Percentiles rank a stretch among this genome's conserved stretches.
Conservation (phyloP, 2,113 vertebrate genomes). For the Solea senegalensis region DNA sequence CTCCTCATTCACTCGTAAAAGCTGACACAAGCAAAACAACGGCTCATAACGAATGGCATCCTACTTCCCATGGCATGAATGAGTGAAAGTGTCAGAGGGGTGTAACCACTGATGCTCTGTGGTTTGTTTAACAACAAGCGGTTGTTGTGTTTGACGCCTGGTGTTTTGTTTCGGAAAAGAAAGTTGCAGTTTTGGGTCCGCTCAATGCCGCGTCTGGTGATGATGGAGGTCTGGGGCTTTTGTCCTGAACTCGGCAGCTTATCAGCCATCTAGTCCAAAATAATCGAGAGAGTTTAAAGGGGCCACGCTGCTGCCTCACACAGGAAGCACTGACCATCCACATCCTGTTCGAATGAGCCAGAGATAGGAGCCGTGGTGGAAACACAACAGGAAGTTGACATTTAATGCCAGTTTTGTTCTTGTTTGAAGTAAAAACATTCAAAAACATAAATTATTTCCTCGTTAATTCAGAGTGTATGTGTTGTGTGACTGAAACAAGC, state of each 20-base stretch:
- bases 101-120: constrained; percentile 25
- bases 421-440: too few species aligned
- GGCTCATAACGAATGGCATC: constrained; percentile 47
- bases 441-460: too few species aligned
- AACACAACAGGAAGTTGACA: background rate
- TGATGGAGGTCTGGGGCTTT: constrained; percentile 44
- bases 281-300: constrained; percentile 8
- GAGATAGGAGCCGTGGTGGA: background rate
- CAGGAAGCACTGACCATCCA: constrained; percentile 27
- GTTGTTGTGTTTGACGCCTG: constrained; percentile 59
- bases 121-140: constrained; percentile 24
- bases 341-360: constrained; percentile 29
- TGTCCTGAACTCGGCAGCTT: constrained; percentile 46
- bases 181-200: constrained; percentile 25
- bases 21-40: constrained; percentile 63
- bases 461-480: too few species aligned
- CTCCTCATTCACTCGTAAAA: constrained; percentile 55
- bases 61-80: constrained; percentile 58
- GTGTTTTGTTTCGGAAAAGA: constrained; percentile 70
- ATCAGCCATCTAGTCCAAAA: constrained; percentile 48
- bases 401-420: too few species aligned
- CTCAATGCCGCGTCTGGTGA: background rate
- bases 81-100: constrained; percentile 59
- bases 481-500: too few species aligned
- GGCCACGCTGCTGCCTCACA: constrained; percentile 12